Percentiles rank a stretch among this genome's conserved stretches.
phyloP scores from a whole-genome alignment of 2,888 invertebrate genomes.

The Pollenia griseotomentosa region DNA sequence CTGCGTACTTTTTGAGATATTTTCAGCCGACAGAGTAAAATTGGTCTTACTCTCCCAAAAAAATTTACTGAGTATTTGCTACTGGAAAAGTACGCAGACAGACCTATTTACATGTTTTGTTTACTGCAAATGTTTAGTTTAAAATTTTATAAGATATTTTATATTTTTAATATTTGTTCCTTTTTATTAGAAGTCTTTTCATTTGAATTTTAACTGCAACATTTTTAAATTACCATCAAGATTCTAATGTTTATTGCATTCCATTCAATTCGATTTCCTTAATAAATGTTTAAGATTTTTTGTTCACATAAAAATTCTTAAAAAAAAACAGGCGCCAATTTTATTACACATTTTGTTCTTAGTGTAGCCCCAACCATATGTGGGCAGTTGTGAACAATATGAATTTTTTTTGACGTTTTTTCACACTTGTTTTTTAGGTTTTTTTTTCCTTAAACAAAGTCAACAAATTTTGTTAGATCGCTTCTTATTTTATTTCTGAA shows the following conservation, averaged over 20 bases:
- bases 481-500: neutral
- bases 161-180: too few species aligned
- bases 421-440: constrained; percentile 33
- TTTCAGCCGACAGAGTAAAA: too few species aligned
- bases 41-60: too few species aligned
- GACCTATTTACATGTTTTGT: too few species aligned
- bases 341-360: constrained; percentile 20
- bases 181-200: too few species aligned
- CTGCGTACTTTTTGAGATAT: too few species aligned
- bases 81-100: too few species aligned
- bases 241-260: neutral
- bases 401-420: constrained; percentile 23
- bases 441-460: neutral
- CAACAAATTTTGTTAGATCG: constrained; percentile 20
- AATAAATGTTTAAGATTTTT: neutral
- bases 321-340: constrained; percentile 48
- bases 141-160: too few species aligned
- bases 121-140: too few species aligned
- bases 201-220: neutral
- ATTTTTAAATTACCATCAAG: neutral
- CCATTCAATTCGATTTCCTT: constrained; percentile 5
- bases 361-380: constrained; percentile 23
- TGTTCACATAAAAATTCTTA: neutral
- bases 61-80: too few species aligned
- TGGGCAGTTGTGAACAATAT: constrained; percentile 41